A percentile compares a stretch with the other conserved stretches of the same genome.
phyloP scores from a whole-genome alignment of 2,797 vertebrate species.

The Rhodeus uyekii region DNA sequence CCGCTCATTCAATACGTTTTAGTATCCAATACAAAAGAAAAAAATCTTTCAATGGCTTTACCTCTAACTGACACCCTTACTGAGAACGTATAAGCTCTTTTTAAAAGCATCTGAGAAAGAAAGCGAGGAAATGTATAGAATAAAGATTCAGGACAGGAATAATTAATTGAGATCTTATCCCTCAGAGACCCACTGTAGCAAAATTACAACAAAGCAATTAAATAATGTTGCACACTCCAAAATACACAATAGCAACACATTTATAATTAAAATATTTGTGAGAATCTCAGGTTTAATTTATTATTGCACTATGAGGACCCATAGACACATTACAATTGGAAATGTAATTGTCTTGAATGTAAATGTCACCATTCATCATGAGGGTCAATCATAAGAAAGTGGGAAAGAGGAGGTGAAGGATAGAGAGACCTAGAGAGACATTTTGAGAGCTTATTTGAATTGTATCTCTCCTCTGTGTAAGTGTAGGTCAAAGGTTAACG shows the following conservation, averaged over 20 bases:
- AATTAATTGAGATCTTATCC: neutral
- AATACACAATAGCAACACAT: neutral
- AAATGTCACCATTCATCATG: neutral
- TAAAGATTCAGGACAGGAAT: neutral
- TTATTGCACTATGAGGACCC: neutral
- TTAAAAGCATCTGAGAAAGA: slow-evolving; percentile 14
- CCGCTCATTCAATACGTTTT: neutral
- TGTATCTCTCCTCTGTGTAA: slow-evolving; percentile 17
- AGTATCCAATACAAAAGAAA: neutral
- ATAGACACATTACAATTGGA: neutral
- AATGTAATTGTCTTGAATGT: neutral
- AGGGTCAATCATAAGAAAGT: slow-evolving; percentile 7
- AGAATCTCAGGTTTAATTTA: neutral
- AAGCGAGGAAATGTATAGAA: neutral
- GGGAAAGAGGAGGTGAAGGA: slow-evolving; percentile 22
- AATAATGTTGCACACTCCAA: neutral
- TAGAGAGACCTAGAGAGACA: slow-evolving; percentile 43
- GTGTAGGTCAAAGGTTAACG: slow-evolving; percentile 44
- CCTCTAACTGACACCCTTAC: slow-evolving; percentile 5
- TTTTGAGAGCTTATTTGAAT: slow-evolving; percentile 37
- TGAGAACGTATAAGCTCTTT: slow-evolving; percentile 23
- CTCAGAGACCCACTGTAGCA: neutral
- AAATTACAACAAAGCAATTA: neutral
- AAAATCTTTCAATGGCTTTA: slow-evolving; percentile 15
- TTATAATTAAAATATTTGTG: neutral